A percentile compares a stretch with the other conserved stretches of the same genome.
Conservation (phyloP, 2,888 invertebrate genomes). For the Byasa hedistus region DNA sequence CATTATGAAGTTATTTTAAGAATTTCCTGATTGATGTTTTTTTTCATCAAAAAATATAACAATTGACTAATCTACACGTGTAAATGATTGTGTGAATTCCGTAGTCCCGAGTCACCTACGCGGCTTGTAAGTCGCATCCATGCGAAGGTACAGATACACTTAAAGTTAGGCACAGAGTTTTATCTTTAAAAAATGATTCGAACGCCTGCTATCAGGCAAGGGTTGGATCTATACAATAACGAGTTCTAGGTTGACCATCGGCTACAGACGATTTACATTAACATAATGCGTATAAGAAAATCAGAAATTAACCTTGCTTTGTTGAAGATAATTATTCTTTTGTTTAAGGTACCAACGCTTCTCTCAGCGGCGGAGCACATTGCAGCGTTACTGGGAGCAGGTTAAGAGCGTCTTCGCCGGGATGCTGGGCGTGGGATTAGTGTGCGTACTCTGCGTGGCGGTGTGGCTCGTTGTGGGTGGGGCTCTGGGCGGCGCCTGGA, state of each 20-base stretch:
- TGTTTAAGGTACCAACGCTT: conserved; percentile 63
- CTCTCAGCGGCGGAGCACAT: conserved; percentile 52
- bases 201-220: background rate
- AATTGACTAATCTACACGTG: background rate
- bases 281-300: no score
- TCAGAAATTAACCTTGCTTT: no score
- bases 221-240: background rate
- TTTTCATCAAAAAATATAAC: background rate
- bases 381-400: conserved; percentile 53
- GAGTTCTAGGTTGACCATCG: no score
- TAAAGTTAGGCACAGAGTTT: background rate
- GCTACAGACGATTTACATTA: no score
- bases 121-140: no score
- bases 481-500: conserved; percentile 67
- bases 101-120: background rate
- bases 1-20: background rate
- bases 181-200: background rate
- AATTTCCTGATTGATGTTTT: background rate
- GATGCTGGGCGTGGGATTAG: conserved; percentile 55
- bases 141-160: no score
- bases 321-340: background rate
- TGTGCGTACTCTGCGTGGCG: conserved; percentile 60
- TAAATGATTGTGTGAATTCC: background rate
- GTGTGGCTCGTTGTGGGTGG: conserved; percentile 73
- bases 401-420: conserved; percentile 57